Conservation (phyloP, 2,888 invertebrate genomes). For the Perdita meconis region DNA sequence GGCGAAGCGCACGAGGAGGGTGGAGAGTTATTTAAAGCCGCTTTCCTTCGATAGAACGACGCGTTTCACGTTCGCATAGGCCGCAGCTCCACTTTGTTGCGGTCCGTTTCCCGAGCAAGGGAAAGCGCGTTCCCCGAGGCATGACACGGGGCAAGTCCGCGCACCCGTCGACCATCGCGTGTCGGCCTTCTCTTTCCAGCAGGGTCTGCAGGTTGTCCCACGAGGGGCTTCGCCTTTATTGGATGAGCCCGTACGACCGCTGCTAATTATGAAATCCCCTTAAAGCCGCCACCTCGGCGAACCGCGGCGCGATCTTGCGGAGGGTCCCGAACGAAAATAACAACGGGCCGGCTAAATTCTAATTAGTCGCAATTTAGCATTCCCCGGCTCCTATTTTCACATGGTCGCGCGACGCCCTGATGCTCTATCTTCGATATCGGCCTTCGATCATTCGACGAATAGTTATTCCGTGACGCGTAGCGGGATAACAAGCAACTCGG, state of each 20-base stretch:
- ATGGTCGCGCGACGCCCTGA: background rate
- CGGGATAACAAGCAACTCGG: conserved; percentile 35
- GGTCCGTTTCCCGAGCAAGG: conserved; percentile 22
- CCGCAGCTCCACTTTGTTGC: conserved; percentile 33
- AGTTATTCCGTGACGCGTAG: conserved; percentile 46
- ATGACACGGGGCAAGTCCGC: conserved; percentile 6
- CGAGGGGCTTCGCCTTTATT: conserved; percentile 77
- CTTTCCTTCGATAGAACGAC: conserved; percentile 56
- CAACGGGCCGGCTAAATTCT: conserved; percentile 54
- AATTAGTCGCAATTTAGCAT: conserved; percentile 56
- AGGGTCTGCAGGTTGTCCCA: conserved; percentile 58
- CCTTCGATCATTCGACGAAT: background rate
- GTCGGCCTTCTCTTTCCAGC: conserved; percentile 24
- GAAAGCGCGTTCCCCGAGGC: conserved; percentile 21
- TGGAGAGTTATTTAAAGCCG: conserved; percentile 58
- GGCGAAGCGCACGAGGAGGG: background rate
- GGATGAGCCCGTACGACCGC: conserved; percentile 78
- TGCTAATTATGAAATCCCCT: conserved; percentile 77
- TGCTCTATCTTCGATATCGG: background rate
- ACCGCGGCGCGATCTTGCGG: conserved; percentile 23
- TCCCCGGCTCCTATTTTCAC: conserved; percentile 43
- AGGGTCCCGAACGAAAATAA: conserved; percentile 52
- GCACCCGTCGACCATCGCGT: conserved; percentile 43
- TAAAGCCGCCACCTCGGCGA: conserved; percentile 60
- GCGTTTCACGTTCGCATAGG: conserved; percentile 29